Conservation (phyloP, 1,140 invertebrate genomes). For the Cherax quadricarinatus region DNA sequence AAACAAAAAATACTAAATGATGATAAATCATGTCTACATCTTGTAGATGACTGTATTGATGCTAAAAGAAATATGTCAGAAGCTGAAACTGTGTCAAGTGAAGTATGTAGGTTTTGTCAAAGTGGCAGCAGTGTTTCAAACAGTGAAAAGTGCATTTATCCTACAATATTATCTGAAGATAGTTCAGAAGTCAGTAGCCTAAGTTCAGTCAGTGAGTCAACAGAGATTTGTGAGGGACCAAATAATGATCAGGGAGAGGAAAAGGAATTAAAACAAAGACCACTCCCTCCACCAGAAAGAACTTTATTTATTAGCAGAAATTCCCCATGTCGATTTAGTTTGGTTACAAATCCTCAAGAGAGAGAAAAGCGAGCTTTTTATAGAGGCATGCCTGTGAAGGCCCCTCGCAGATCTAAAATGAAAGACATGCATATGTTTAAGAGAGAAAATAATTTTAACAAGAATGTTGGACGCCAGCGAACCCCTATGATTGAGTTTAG, state of each 20-base stretch:
- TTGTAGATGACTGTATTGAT: neutral
- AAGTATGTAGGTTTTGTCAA: neutral
- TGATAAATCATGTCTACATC: neutral
- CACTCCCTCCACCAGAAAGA: slow-evolving; percentile 39
- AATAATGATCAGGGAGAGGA: neutral
- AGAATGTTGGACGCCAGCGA: neutral
- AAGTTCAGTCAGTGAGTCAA: neutral
- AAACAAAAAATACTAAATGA: neutral
- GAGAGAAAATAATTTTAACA: neutral
- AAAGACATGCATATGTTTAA: neutral
- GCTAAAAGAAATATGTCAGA: neutral
- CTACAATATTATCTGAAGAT: neutral
- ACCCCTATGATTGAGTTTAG: slow-evolving; percentile 10
- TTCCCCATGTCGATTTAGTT: slow-evolving; percentile 33
- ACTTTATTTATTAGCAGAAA: slow-evolving; percentile 54
- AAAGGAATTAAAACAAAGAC: neutral
- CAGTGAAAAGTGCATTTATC: neutral
- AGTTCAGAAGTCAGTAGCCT: neutral
- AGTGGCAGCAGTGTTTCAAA: neutral
- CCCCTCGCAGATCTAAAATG: slow-evolving; percentile 20
- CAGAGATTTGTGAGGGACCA: neutral
- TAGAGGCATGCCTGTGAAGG: neutral
- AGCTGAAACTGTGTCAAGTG: neutral
- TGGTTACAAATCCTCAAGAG: slow-evolving; percentile 10
- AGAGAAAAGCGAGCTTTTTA: slow-evolving; percentile 10